Percentiles rank a stretch among this genome's conserved stretches.
Conservation (phyloP, 2,113 vertebrate genomes). For the Prunella fulvescens region DNA sequence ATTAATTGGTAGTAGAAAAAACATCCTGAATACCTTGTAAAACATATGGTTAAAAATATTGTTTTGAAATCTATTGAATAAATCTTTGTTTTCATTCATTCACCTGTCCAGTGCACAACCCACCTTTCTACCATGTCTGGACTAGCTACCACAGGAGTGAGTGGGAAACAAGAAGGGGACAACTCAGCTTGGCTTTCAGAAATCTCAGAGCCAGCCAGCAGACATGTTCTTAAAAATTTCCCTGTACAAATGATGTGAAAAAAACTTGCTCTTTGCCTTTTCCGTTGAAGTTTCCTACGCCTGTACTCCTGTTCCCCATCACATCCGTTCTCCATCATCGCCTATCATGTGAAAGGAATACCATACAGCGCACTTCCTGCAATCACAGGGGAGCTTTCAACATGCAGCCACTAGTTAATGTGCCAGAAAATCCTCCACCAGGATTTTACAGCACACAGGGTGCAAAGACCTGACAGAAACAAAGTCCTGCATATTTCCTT, state of each 20-base stretch:
- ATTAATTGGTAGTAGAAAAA: neutral
- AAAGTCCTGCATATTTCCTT: neutral
- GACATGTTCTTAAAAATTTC: neutral
- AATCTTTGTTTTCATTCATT: neutral
- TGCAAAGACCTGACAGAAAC: neutral
- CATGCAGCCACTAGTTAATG: neutral
- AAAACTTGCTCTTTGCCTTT: neutral
- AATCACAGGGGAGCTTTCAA: neutral
- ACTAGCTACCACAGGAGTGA: neutral
- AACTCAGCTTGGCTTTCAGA: neutral
- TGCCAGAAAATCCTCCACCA: neutral
- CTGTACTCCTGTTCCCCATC: neutral
- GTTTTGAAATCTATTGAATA: neutral
- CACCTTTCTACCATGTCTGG: neutral
- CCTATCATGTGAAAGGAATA: neutral
- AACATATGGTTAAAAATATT: neutral
- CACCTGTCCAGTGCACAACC: neutral
- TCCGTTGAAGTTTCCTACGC: neutral
- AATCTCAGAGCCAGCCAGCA: neutral
- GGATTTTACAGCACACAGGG: neutral
- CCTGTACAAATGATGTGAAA: neutral
- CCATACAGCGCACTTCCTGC: accelerated
- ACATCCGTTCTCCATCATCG: neutral
- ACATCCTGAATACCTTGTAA: neutral
- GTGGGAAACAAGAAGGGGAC: neutral